Percentiles rank a stretch among this genome's conserved stretches.
phyloP scores from a whole-genome alignment of 2,113 vertebrate species.

The Brachyistius frenatus region DNA sequence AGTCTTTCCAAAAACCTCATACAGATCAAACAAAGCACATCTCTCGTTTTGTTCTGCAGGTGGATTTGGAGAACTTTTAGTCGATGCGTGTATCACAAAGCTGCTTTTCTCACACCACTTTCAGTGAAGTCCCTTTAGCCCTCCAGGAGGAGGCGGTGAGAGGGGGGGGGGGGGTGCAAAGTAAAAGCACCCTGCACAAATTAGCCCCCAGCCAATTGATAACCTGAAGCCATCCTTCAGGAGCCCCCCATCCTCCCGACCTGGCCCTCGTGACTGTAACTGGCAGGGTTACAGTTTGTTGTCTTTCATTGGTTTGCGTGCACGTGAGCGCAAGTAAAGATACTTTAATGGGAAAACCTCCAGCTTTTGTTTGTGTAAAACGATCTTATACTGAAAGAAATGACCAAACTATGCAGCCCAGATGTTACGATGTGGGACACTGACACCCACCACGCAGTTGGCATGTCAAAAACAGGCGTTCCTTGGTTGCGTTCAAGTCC shows the following conservation, averaged over 20 bases:
- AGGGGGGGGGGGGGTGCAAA: slow-evolving; percentile 16
- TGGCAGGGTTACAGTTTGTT: slow-evolving; percentile 51
- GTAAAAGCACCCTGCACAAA: slow-evolving; percentile 61
- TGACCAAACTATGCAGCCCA: neutral
- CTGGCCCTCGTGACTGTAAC: slow-evolving; percentile 69
- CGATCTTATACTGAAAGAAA: neutral
- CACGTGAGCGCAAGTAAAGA: neutral
- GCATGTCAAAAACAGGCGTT: slow-evolving; percentile 62
- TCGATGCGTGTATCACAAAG: neutral
- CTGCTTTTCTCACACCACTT: no score
- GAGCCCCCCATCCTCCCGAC: slow-evolving; percentile 46
- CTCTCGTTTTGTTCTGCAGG: neutral
- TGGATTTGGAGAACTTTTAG: neutral
- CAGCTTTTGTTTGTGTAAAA: neutral
- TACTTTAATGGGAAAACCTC: no score
- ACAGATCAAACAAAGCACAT: neutral
- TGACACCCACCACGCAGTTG: slow-evolving; percentile 3
- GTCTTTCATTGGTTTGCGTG: slow-evolving; percentile 19
- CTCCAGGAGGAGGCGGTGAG: neutral
- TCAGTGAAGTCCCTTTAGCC: no score
- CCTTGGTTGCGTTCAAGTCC: slow-evolving; percentile 11
- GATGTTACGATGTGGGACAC: slow-evolving; percentile 47
- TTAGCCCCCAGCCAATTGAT: slow-evolving; percentile 66
- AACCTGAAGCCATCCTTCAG: slow-evolving; percentile 63
- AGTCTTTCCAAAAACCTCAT: no score